Percentiles rank a stretch among this genome's conserved stretches.
phyloP scores from a whole-genome alignment of 2,888 invertebrate genomes.

The Pachydiplax longipennis region DNA sequence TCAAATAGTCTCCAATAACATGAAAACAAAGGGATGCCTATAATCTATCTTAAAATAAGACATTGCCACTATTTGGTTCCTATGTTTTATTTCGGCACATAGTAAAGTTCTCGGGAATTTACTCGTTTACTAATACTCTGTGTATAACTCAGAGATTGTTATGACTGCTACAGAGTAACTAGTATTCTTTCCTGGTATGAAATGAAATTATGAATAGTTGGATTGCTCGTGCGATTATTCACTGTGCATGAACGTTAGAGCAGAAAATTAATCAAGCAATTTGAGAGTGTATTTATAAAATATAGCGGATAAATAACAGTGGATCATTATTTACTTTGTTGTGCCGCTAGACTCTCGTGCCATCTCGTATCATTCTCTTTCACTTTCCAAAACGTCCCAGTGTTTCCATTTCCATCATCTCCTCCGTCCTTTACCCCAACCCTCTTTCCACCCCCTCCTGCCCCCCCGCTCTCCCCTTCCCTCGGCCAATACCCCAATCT shows the following conservation, averaged over 20 bases:
- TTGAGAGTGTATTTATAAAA: no score
- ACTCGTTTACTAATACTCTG: no score
- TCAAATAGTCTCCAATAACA: no score
- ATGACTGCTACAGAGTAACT: background rate
- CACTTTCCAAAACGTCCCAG: conserved; percentile 11
- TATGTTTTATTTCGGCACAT: no score
- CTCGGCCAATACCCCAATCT: background rate
- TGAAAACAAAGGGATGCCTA: no score
- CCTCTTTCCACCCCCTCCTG: background rate
- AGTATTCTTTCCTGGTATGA: no score
- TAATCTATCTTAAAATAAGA: no score
- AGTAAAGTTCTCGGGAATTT: no score
- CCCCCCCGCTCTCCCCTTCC: background rate
- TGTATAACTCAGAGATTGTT: background rate
- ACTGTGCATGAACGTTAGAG: background rate
- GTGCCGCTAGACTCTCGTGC: background rate
- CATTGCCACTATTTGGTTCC: no score
- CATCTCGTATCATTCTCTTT: conserved; percentile 26
- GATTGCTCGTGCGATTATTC: no score
- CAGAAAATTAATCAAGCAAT: background rate
- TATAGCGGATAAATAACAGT: no score
- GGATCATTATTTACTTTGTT: background rate
- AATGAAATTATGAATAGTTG: no score
- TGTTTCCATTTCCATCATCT: conserved; percentile 32
- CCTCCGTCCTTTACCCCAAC: background rate